These are phyloP conservation scores for Drosophila picticornis DNA, from an alignment of 2,888 invertebrate species.

Conservation along the genomic window DNA sequence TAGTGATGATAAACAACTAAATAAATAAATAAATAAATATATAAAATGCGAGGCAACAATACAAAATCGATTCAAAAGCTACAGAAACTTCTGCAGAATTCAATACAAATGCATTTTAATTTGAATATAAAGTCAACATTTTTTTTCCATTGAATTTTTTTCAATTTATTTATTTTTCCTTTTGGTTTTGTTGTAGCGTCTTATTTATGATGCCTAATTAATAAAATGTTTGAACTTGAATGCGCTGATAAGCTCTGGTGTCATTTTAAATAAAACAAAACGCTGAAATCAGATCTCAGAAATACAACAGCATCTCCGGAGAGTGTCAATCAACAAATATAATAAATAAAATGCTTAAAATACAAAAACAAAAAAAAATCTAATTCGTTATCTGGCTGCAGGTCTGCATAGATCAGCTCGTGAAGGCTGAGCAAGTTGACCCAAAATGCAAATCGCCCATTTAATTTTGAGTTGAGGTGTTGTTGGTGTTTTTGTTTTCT, in stretches of 20 bases:
- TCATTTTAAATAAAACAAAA: constrained; percentile 21
- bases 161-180: neutral
- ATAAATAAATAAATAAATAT: constrained; percentile 42
- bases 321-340: neutral
- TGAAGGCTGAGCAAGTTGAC: constrained; percentile 56
- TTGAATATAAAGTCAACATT: constrained; percentile 40
- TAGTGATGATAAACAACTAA: constrained; percentile 22
- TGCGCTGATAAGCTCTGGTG: constrained; percentile 23
- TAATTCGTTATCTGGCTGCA: constrained; percentile 14
- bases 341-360: neutral
- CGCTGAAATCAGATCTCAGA: constrained; percentile 1
- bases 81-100: constrained; percentile 55
- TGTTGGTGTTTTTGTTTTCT: constrained; percentile 19
- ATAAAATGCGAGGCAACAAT: constrained; percentile 41
- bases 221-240: constrained; percentile 59
- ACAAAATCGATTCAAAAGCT: constrained; percentile 33
- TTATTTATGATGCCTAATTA: constrained; percentile 34
- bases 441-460: constrained; percentile 79
- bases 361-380: neutral
- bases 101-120: constrained; percentile 59
- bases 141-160: neutral
- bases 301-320: neutral
- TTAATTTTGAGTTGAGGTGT: neutral
- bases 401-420: constrained; percentile 10
- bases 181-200: constrained; percentile 5